Evolutionary conservation across 2,113 vertebrate species (phyloP).

Genomic region (Plestiodon gilberti): DNA sequence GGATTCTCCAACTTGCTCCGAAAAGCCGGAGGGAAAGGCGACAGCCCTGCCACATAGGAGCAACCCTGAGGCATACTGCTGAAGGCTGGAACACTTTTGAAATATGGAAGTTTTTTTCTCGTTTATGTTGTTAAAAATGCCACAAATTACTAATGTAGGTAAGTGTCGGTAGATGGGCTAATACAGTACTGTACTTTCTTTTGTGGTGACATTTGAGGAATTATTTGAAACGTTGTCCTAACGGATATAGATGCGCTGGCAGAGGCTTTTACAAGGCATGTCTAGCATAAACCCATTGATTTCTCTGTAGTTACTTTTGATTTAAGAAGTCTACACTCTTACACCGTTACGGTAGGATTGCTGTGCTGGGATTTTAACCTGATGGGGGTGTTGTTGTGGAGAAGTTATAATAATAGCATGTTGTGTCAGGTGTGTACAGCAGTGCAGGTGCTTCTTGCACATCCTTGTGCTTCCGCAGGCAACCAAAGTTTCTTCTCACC

Average conservation of each 20-base stretch:
- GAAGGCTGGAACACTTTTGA: not conserved
- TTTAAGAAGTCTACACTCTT: not conserved
- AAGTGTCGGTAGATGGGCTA: not conserved
- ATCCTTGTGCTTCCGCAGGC: not conserved
- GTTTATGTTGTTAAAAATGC: not conserved
- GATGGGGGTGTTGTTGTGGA: not conserved
- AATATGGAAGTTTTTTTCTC: not conserved
- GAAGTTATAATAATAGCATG: not conserved
- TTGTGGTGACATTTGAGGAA: not conserved
- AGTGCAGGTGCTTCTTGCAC: not conserved
- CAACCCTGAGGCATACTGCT: too few species aligned
- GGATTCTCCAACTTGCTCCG: too few species aligned
- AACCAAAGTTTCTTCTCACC: not conserved
- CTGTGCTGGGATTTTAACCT: not conserved
- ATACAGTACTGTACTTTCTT: not conserved
- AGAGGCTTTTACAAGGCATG: not conserved
- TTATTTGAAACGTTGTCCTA: not conserved
- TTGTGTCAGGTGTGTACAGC: not conserved
- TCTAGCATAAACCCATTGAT: not conserved
- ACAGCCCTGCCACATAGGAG: too few species aligned
- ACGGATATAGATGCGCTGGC: not conserved
- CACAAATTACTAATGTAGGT: not conserved
- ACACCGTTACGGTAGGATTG: not conserved
- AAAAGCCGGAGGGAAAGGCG: too few species aligned
- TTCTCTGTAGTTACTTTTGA: not conserved